Conservation (phyloP, 2,888 invertebrate genomes). For the Agrotis puta region DNA sequence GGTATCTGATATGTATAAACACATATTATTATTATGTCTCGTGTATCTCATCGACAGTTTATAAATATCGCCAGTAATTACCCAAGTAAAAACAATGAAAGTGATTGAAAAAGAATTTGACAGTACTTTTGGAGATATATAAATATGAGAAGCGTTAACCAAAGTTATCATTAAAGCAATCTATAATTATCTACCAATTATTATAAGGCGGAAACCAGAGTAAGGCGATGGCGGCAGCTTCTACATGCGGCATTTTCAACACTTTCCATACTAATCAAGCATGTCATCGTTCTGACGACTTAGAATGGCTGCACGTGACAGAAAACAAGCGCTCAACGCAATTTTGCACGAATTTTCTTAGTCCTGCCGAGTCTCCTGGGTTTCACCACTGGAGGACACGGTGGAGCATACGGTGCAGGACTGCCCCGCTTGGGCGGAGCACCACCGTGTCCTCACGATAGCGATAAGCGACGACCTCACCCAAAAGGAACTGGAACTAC, state of each 20-base stretch:
- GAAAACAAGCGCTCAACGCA: too few relatives aligned
- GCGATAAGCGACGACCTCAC: too few relatives aligned
- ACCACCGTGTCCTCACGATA: too few relatives aligned
- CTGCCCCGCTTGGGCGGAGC: too few relatives aligned
- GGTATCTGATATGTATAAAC: conserved; percentile 8
- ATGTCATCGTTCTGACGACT: not conserved
- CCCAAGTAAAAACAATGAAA: not conserved
- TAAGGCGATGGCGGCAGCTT: not conserved
- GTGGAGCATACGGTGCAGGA: too few relatives aligned
- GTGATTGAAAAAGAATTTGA: not conserved
- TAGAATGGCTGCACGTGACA: not conserved
- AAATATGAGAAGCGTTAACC: not conserved
- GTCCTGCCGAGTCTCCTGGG: not conserved
- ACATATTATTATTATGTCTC: not conserved
- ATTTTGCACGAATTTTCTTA: not conserved
- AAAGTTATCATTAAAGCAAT: not conserved
- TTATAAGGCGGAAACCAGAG: too few relatives aligned
- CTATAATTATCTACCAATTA: not conserved
- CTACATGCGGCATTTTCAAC: not conserved
- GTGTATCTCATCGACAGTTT: not conserved
- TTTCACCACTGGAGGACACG: too few relatives aligned
- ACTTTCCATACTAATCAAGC: not conserved
- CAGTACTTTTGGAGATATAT: not conserved
- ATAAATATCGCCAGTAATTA: conserved; percentile 13
- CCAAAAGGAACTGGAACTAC: too few relatives aligned